Base-by-base conservation (phyloP, 2,888 invertebrate species). In the Pristionchus japonicus region DNA sequence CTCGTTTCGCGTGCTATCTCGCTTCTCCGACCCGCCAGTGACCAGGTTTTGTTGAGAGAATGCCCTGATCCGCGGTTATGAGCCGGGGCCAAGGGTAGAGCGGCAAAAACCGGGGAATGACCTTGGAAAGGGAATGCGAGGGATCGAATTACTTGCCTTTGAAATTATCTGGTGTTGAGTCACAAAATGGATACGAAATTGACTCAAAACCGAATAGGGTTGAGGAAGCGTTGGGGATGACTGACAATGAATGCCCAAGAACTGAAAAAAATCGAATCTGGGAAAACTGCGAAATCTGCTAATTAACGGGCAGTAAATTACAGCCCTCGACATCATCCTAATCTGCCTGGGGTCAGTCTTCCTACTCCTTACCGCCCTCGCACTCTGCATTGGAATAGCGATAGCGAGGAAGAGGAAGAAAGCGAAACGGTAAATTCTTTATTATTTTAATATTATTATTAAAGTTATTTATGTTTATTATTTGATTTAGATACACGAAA, bases 271-370 rank as follows among this genome's bases (percentile, higher is more conserved):
- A 52, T 17, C 17, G 3, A 17, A 15, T 52, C 7, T 9, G 47
- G 6, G 47, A 47, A 47, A 6, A 47, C 6, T 13, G 20, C 20
- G 9, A 52, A 52, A 15, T 52, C 3, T 15, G 52, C 52, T 57
- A 57, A 57, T 57, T 23, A n/a, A 23, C 20, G n/a, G 1, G 23
- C 4, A 61, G 3, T 64, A 13, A 70, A 70, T 40, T 47, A 0
- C 86, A 86, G 86, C 86, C 43, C 49, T 67, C 31, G 86, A 86
- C 49, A 67, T 86, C 67, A 86, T 86, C 64, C 70, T 86, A 7
- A 86, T 86, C 23, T 47, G 34, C n/a, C 86, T 86, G 34, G 86
- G 86, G 13, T 86, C 70, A 15, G 47, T 86, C 13, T 86, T 86
- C 34, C 43, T 86, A n/a, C 47, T 70, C 31, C 70, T 86, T 23